These are phyloP conservation scores for Andinoacara biseriatus DNA, from an alignment of 2,113 vertebrate genomes.

Conservation along the genomic window DNA sequence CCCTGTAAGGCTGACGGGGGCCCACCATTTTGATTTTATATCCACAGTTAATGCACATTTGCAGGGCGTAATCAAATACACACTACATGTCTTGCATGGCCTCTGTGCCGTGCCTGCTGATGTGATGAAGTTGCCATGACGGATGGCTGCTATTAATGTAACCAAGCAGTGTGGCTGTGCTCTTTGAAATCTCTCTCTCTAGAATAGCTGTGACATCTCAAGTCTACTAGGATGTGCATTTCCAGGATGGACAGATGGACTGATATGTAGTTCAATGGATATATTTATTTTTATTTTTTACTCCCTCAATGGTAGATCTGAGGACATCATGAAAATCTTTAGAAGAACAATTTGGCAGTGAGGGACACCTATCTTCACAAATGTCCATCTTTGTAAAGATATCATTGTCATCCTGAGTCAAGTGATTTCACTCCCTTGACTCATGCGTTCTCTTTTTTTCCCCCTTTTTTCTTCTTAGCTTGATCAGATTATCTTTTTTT, in stretches of 20 bases:
- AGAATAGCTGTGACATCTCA: neutral
- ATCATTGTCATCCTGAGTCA: neutral
- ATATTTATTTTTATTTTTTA: neutral
- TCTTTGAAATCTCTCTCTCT: neutral
- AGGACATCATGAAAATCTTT: neutral
- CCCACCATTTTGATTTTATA: slow-evolving; percentile 50
- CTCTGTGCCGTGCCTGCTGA: slow-evolving; percentile 17
- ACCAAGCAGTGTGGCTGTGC: slow-evolving; percentile 31
- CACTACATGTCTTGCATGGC: slow-evolving; percentile 4
- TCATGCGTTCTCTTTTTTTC: neutral
- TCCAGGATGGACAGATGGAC: neutral
- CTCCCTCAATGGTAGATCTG: neutral
- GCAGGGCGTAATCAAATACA: slow-evolving; percentile 37
- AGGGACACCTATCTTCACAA: neutral
- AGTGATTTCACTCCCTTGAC: neutral
- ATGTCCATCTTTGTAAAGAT: neutral
- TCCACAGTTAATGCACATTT: neutral
- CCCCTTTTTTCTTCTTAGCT: no score
- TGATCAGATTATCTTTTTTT: neutral
- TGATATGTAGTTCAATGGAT: neutral
- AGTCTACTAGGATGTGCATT: neutral
- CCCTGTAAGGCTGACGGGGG: neutral
- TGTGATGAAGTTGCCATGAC: slow-evolving; percentile 60
- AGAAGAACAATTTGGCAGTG: neutral
- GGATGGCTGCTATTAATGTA: slow-evolving; percentile 51